Evolutionary conservation across 2,888 invertebrate species (phyloP), one percentile per base, ranked within the genome.

Genomic region (Gandaritis pyraliata): DNA sequence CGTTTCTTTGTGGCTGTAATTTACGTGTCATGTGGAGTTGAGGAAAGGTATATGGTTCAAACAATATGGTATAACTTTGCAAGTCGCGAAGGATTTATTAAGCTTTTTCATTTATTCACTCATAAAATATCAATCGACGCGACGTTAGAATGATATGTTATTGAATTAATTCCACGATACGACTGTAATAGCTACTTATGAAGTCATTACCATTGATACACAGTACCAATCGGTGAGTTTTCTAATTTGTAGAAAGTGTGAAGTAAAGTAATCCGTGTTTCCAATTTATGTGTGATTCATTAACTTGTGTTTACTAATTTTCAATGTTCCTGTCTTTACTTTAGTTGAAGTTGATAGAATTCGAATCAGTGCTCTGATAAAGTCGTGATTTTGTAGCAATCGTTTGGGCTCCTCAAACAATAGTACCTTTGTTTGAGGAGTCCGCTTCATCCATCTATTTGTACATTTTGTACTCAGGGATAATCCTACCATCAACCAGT

Each of bases 211-310:
- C 43, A 50, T 45, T 13, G 56, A 48, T 56, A 43, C 39, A 51
- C 48, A 30, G 41, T 46, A 36, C 49, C 57, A 48, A 51, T 61
- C 49, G 12, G 36, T 6, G n/a, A 46, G 55, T 58, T 61, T 61
- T 65, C 52, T 65, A 58, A 65, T 61, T 52, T 53, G 49, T 61
- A 61, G 61, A 65, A 61, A 61, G 58, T 61, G 52, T 59, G 48
- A 52, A 58, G 36, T 61, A 55, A 51, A 38, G 36, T 61, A 55
- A 51, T 39, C 39, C 29, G 55, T 55, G 38, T 50, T 33, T 47
- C 33, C 30, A 18, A 41, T 39, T 39, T 38, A 39, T 29, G 58
- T 29, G 2, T 2, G 39, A 45, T 58, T 47, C 29, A 7, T 23
- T 23, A 36, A 39, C 10, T 43, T 33, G n/a, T 36, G 49, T 50